Evolutionary conservation across 92 coral and sea anemone genomes (phyloP), one percentile per base, ranked within the genome.

Genomic region (Parazoanthus darwini): DNA sequence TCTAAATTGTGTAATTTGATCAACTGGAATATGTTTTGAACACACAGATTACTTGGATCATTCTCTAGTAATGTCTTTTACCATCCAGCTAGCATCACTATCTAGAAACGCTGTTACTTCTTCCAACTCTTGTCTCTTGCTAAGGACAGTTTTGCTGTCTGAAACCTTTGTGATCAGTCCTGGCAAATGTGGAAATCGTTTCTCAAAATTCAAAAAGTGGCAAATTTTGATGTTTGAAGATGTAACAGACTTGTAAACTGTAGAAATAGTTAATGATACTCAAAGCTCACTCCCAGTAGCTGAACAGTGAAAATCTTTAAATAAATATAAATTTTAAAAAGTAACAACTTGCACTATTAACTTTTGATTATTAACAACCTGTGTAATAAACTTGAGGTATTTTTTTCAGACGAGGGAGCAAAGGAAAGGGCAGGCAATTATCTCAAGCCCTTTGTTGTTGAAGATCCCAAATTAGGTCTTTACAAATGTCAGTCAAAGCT

Each of bases 381-480:
- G 8, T 70, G 39, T 13, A 36, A 80, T 25, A 25, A 2, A 18
- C 33, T 33, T 58, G 77, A 9, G 50, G 26, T 43, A 37, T 76
- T 59, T 83, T 81, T 46, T 44, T 82, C 90, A 97, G 99, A 97
- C 82, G 92, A 90, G 35, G 99, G 97, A 76, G 95, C 99, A 39
- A 93, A 90, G 80, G 94, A 96, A 10, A 94, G 99, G 79, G 99
- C 99, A n/a, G 88, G 83, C 22, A 96, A 93, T 23, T 93, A 90
- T 86, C 93, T 97, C 67, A 85, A 95, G 80, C 82, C 91, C 54
- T 95, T 91, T 82, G 85, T 96, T 22, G 98, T 97, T 8, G 98
- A 96, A 46, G 98, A 97, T 77, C 99, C 99, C 7, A 95, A 93
- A 85, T 88, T 97, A 48, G 92, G 93, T 14, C 93, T 94, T 63